Base-by-base conservation (phyloP, 2,113 vertebrate genomes). In the Camelus dromedarius region DNA sequence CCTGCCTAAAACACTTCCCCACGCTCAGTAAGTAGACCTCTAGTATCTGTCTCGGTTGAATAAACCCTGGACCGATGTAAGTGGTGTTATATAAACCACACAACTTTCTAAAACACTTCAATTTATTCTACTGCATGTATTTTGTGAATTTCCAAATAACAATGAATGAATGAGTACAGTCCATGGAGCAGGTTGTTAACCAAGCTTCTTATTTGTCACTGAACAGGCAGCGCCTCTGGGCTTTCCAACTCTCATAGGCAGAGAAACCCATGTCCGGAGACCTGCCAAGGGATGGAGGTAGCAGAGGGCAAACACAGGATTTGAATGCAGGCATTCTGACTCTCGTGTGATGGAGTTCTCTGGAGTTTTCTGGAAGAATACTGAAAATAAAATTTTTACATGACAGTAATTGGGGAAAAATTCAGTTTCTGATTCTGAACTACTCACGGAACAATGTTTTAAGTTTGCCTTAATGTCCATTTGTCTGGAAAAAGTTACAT, bases 101-200 rank as follows among this genome's bases (percentile, higher is more conserved):
- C 24, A 80, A 46, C 52, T 85, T 89, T 85, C 87, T 58, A 80
- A 86, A 52, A 54, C 48, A 70, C 70, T 42, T 66, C 35, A 22
- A 70, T 30, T 60, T 82, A 18, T 80, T 54, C 76, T 18, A 54
- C 22, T 18, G 52, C 28, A 48, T 18, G 72, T 24, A 72, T 50
- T 84, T 89, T 86, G 64, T 89, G 22, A 86, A 52, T 66, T 56
- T 73, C 60, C 83, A 96, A 96, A 73, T 73, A 90, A n/a, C 22
- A 89, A 52, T 38, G 19, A 60, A 64, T 91, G 83, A 73, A 88
- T 58, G 50, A 93, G 22, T 35, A 94, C 3, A 6, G 28, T 9
- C 28, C 54, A 32, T n/a, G 67, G 8, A 18, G 13, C 3, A 10
- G 26, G 42, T 28, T 9, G 12, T 72, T 11, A 20, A 20, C 6